These are phyloP conservation scores for Cyclopterus lumpus DNA, from an alignment of 2,797 vertebrate species.

Conservation along the genomic window DNA sequence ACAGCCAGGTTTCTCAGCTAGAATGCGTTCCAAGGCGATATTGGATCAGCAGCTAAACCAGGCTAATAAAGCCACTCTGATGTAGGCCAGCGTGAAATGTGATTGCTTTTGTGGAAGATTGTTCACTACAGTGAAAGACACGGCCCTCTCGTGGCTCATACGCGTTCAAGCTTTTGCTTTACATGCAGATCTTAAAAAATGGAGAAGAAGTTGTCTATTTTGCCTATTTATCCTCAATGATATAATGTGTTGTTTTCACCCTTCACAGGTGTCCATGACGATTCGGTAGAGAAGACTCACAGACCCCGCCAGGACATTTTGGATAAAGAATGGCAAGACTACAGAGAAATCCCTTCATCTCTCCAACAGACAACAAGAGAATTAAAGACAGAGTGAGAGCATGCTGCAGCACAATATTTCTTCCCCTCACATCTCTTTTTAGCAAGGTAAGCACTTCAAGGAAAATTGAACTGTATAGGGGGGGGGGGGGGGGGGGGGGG, in stretches of 20 bases:
- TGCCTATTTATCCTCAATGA: background rate
- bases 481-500: no score
- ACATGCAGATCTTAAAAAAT: background rate
- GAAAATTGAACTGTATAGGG: constrained; percentile 27
- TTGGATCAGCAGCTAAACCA: constrained; percentile 42
- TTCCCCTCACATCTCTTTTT: constrained; percentile 28
- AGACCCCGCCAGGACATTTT: background rate
- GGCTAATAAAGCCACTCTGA: constrained; percentile 50
- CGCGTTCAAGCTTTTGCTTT: background rate
- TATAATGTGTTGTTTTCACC: background rate
- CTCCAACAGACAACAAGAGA: constrained; percentile 13
- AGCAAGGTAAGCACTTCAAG: constrained; percentile 64
- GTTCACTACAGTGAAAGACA: constrained; percentile 25
- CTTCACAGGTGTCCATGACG: constrained; percentile 7
- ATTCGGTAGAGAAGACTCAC: constrained; percentile 13
- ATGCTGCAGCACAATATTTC: constrained; percentile 45
- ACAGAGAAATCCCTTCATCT: constrained; percentile 34
- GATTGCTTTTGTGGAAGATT: constrained; percentile 41
- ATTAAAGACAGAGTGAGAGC: constrained; percentile 37
- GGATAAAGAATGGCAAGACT: constrained; percentile 1
- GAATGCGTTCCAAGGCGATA: constrained; percentile 19
- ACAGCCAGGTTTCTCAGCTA: constrained; percentile 33
- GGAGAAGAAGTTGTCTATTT: background rate
- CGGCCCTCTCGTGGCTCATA: constrained; percentile 16
- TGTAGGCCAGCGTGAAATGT: constrained; percentile 49